Evolutionary conservation across 2,113 vertebrate species (phyloP), one percentile per base, ranked within the genome.

Genomic region (Antennarius striatus): DNA sequence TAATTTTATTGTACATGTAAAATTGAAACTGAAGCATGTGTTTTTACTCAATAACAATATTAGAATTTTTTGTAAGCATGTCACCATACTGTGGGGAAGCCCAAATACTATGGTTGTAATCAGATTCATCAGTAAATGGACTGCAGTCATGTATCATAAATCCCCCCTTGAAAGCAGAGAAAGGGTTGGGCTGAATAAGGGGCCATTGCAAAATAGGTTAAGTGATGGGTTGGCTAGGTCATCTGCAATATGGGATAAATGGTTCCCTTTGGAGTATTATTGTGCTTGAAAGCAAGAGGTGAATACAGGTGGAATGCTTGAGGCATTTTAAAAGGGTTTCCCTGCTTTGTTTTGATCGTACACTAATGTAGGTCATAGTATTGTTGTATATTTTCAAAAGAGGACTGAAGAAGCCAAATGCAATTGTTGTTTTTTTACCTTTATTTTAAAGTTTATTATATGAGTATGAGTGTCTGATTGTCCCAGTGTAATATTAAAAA

Each of bases 191-290:
- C 67, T 72, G 69, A 81, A 86, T 82, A 62, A 71, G 11, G 58
- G 82, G 63, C 76, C 66, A 71, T 79, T 84, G 68, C 49, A 63
- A 77, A 83, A 63, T 39, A 68, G 86, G 85, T 86, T 86, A 89
- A 89, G 87, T 89, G 82, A 77, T 79, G 69, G 78, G 84, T 71
- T 84, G 77, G 77, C 74, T 77, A 66, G 81, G 82, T 84, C 79
- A 85, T 81, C 16, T 2, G 14, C 71, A 77, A 78, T 64, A 83
- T 63, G 67, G 75, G 68, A 72, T 60, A 65, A 76, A 66, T 64
- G 69, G 63, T 46, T 80, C 14, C 32, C 52, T 28, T 45, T 68
- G 46, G 68, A 39, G 49, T 66, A 47, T 36, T 11, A 64, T 73
- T 32, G 49, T 49, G 4, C 9, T 60, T 49, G 16, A 76, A 49